Percentiles rank a stretch among this genome's conserved stretches.
Conservation (phyloP, 2,888 invertebrate species). For the Cheilosia grossa region DNA sequence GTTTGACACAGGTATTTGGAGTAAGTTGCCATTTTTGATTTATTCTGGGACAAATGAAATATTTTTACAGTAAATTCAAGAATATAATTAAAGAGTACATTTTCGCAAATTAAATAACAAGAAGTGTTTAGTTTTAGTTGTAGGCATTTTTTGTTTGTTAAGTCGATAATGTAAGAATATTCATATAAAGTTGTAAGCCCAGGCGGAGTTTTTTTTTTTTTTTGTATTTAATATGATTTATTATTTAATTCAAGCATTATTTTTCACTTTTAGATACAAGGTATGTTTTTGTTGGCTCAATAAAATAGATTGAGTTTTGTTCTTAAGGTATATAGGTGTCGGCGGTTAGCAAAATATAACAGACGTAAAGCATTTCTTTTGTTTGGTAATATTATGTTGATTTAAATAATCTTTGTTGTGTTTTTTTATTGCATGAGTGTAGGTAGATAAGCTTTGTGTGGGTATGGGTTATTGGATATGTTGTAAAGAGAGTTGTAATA, state of each 20-base stretch:
- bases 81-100: background rate
- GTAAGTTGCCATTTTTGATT: background rate
- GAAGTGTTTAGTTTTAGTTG: background rate
- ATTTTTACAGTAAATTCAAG: constrained; percentile 7
- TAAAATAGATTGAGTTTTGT: constrained; percentile 56
- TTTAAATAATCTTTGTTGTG: constrained; percentile 36
- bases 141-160: no score
- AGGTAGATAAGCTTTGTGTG: constrained; percentile 23
- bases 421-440: constrained; percentile 19
- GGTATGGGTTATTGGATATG: constrained; percentile 21
- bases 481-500: constrained; percentile 19
- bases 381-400: constrained; percentile 8
- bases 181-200: constrained; percentile 10
- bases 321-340: constrained; percentile 39
- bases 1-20: constrained; percentile 31
- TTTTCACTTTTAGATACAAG: constrained; percentile 24
- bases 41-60: background rate
- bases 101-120: background rate
- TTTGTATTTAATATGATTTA: background rate
- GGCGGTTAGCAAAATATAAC: constrained; percentile 68
- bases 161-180: background rate
- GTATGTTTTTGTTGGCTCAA: constrained; percentile 29
- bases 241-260: constrained; percentile 38
- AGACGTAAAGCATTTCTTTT: constrained; percentile 62
- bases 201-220: constrained; percentile 26